These are phyloP conservation scores for Tetheella fluctuosa DNA, from an alignment of 2,888 invertebrate species.

Conservation along the genomic window DNA sequence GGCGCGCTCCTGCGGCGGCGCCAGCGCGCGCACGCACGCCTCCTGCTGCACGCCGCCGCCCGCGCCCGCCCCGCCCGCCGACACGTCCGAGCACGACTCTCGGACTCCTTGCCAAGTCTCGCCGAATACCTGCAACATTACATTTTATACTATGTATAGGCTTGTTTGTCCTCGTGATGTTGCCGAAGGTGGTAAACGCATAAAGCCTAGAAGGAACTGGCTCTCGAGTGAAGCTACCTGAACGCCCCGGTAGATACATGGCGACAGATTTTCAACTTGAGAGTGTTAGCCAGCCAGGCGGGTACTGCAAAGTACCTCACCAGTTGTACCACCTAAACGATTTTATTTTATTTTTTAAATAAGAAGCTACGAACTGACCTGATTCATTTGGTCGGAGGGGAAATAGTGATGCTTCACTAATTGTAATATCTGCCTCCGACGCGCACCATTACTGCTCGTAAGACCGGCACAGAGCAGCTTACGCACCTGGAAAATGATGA, in stretches of 20 bases:
- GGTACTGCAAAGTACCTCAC: too few species aligned
- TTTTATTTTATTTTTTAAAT: too few species aligned
- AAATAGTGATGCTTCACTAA: conserved; percentile 78
- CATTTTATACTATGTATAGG: too few species aligned
- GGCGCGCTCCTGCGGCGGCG: conserved; percentile 78
- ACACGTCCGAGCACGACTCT: conserved; percentile 23
- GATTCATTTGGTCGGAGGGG: conserved; percentile 74
- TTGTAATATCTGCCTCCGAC: conserved; percentile 68
- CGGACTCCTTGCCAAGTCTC: conserved; percentile 40
- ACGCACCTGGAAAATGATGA: conserved; percentile 59
- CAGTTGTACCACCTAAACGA: too few species aligned
- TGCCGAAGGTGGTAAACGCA: too few species aligned
- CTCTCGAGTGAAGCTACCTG: too few species aligned
- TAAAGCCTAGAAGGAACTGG: too few species aligned
- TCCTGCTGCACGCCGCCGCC: conserved; percentile 20
- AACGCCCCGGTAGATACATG: too few species aligned
- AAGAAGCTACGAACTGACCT: too few species aligned
- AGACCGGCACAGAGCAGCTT: conserved; percentile 68
- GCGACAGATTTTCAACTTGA: too few species aligned
- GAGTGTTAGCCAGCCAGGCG: too few species aligned
- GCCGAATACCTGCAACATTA: conserved; percentile 64
- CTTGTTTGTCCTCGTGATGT: too few species aligned
- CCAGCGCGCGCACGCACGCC: conserved; percentile 36
- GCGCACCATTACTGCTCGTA: conserved; percentile 55
- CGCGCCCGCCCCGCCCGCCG: conserved; percentile 15